These are phyloP conservation scores for Tragopan temminckii DNA, from an alignment of 2,797 vertebrate species.

Conservation along the genomic window DNA sequence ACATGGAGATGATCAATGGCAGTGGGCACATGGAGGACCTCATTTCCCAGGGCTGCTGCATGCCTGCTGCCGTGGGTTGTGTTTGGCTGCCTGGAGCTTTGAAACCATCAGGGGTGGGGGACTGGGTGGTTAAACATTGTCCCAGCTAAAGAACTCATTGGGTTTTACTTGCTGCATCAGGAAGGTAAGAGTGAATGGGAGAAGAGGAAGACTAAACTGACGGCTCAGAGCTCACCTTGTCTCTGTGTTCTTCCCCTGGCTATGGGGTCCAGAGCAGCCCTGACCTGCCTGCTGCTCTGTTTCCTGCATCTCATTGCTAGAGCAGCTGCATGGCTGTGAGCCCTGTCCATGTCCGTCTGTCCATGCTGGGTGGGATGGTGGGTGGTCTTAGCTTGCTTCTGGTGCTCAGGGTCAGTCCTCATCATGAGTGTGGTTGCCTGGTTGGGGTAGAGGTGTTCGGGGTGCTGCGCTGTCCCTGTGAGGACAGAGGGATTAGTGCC, in stretches of 20 bases:
- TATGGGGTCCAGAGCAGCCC: not conserved
- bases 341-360: not conserved
- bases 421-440: accelerated
- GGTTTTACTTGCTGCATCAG: not conserved
- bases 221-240: not conserved
- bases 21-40: accelerated
- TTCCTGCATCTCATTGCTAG: not conserved
- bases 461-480: not conserved
- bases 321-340: not conserved
- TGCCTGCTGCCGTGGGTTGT: accelerated
- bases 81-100: not conserved
- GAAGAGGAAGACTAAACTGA: accelerated
- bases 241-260: not conserved
- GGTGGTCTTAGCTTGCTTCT: not conserved
- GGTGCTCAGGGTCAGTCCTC: not conserved
- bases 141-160: not conserved
- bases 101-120: not conserved
- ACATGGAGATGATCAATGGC: not conserved
- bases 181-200: not conserved
- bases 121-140: not conserved
- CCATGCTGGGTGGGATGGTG: not conserved
- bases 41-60: accelerated
- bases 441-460: accelerated
- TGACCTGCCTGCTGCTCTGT: not conserved
- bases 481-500: too few species aligned